phyloP scores from a whole-genome alignment of 2,888 invertebrate species.

The Sesia apiformis region DNA sequence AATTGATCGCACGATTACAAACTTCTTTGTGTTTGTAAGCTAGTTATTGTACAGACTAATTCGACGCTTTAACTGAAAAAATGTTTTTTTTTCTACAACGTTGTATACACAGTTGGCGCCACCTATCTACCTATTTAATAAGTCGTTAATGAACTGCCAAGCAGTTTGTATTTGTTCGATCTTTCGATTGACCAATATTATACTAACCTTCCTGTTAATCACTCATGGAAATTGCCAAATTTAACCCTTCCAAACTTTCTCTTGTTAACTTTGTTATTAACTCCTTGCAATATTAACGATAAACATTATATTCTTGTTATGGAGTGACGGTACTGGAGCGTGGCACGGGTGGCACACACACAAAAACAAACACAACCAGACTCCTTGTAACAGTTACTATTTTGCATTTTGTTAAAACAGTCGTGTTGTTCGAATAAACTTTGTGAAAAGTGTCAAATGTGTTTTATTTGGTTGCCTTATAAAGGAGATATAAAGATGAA shows the following conservation, averaged over 20 bases:
- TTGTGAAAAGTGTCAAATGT: constrained; percentile 21
- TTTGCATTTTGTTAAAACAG: constrained; percentile 72
- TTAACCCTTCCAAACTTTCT: constrained; percentile 47
- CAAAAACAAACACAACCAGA: constrained; percentile 26
- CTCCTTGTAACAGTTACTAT: constrained; percentile 57
- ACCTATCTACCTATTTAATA: no score
- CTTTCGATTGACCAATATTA: background rate
- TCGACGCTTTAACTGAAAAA: no score
- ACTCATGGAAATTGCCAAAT: constrained; percentile 46
- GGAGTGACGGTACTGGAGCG: constrained; percentile 22
- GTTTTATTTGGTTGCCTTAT: constrained; percentile 7
- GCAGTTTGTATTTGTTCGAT: background rate
- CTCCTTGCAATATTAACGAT: constrained; percentile 22
- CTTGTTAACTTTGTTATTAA: constrained; percentile 51
- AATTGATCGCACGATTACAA: no score
- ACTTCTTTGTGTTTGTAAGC: no score
- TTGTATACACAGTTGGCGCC: no score
- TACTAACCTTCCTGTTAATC: background rate
- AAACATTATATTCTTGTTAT: constrained; percentile 18
- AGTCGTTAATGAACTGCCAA: no score
- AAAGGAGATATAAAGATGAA: background rate
- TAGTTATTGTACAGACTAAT: no score
- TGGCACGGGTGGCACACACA: constrained; percentile 13
- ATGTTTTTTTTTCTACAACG: no score
- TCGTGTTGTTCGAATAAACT: constrained; percentile 69